Evolutionary conservation across 2,113 vertebrate genomes (phyloP).

Genomic region (Microtus pennsylvanicus): DNA sequence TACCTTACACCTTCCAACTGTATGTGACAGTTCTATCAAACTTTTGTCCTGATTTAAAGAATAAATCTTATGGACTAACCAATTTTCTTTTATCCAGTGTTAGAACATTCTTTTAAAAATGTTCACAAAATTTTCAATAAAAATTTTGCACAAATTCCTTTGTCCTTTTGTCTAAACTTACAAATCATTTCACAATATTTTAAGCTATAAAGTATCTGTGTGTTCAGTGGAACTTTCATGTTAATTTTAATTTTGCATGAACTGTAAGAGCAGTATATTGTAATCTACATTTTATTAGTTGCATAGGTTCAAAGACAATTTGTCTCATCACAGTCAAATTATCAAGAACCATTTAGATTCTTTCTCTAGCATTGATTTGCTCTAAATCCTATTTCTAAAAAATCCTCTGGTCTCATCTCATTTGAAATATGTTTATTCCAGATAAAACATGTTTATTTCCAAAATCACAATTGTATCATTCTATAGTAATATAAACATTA

Average conservation of each 20-base stretch:
- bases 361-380: background rate
- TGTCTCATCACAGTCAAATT: constrained; percentile 7
- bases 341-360: constrained; percentile 51
- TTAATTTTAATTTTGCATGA: constrained; percentile 63
- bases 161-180: constrained; percentile 13
- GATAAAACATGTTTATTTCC: constrained; percentile 39
- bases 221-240: background rate
- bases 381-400: constrained; percentile 52
- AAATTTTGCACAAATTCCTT: background rate
- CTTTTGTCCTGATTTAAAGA: background rate
- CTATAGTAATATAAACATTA: constrained; percentile 14
- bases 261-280: background rate
- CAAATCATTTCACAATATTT: background rate
- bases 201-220: background rate
- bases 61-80: background rate
- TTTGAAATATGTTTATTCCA: constrained; percentile 57
- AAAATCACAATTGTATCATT: constrained; percentile 55
- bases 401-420: constrained; percentile 41
- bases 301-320: constrained; percentile 43
- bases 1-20: background rate
- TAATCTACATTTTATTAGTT: constrained; percentile 57
- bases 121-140: background rate
- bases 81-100: background rate
- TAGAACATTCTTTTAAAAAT: background rate
- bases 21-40: background rate